Evolutionary conservation across 2,888 invertebrate genomes (phyloP), one percentile per base, ranked within the genome.

Genomic region (Drosophila colorata): DNA sequence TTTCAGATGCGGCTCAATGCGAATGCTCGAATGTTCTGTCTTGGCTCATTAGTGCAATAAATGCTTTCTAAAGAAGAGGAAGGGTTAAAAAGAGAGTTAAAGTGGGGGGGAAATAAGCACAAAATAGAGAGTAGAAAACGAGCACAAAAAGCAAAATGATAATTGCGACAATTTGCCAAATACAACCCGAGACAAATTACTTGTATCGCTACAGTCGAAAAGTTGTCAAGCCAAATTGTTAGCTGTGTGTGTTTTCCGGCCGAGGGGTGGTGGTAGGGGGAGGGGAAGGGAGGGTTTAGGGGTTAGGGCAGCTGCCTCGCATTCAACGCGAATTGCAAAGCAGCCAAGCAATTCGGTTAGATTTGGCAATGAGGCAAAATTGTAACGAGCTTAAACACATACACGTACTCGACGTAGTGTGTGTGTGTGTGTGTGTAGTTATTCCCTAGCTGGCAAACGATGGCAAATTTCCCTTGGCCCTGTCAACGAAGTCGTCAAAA

Each of bases 141-240:
- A 35, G 40, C 49, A 80, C 69, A 65, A 78, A 84, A 73, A 59
- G 64, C 65, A 67, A 79, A 86, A 88, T 88, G 76, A 88, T 83
- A 86, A 83, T 88, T 83, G 84, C 80, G 64, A 66, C 87, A 88
- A 88, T 86, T 83, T 88, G 80, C 41, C 61, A 78, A 77, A 75
- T 64, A 72, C 69, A 79, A 78, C 59, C 53, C 69, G 70, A 63
- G 67, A 68, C 74, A 78, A 78, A 74, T 82, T 88, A 68, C 78
- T 68, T 74, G 68, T 88, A 82, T 72, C 64, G 79, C 66, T 53
- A 46, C 63, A 74, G 69, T 71, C 67, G 67, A 59, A 81, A 74
- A 81, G 68, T 81, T 66, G 71, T 85, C 81, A 82, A 72, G 59
- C 56, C 67, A 78, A 81, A 85, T 82, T 81, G 88, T 51, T 61